These are phyloP conservation scores for Mustelus asterias DNA, from an alignment of 2,113 vertebrate genomes.

Conservation along the genomic window DNA sequence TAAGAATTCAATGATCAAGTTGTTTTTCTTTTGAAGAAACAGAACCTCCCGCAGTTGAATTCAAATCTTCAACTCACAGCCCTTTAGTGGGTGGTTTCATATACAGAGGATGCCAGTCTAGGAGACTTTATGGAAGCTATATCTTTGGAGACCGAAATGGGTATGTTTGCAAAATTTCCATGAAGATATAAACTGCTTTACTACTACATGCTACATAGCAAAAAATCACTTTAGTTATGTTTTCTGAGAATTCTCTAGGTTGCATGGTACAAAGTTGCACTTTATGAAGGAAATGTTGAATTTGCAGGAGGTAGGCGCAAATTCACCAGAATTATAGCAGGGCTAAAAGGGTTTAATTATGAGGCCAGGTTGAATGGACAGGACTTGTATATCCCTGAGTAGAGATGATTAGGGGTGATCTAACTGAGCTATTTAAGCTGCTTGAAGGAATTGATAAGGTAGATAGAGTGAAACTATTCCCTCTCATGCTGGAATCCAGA, in stretches of 20 bases:
- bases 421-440: background rate
- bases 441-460: background rate
- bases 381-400: background rate
- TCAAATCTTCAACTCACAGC: conserved; percentile 79
- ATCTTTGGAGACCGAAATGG: conserved; percentile 91
- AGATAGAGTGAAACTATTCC: background rate
- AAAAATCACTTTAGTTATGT: background rate
- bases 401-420: background rate
- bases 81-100: conserved; percentile 86
- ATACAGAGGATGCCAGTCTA: conserved; percentile 93
- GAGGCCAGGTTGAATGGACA: background rate
- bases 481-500: background rate
- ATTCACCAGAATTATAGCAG: background rate
- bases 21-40: conserved; percentile 71
- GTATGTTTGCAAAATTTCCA: conserved; percentile 54
- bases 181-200: background rate
- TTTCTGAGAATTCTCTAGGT: background rate
- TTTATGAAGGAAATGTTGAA: background rate
- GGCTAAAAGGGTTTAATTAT: background rate
- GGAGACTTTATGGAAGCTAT: conserved; percentile 89
- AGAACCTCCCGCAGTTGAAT: conserved; percentile 84
- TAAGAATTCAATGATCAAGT: conserved; percentile 49
- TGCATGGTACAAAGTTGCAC: background rate
- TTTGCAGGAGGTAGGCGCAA: background rate
- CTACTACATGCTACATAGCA: background rate